Percentiles rank a stretch among this genome's conserved stretches.
Evolutionary conservation across 2,113 vertebrate species (phyloP).

Genomic region (sheep (Ovis aries)): DNA sequence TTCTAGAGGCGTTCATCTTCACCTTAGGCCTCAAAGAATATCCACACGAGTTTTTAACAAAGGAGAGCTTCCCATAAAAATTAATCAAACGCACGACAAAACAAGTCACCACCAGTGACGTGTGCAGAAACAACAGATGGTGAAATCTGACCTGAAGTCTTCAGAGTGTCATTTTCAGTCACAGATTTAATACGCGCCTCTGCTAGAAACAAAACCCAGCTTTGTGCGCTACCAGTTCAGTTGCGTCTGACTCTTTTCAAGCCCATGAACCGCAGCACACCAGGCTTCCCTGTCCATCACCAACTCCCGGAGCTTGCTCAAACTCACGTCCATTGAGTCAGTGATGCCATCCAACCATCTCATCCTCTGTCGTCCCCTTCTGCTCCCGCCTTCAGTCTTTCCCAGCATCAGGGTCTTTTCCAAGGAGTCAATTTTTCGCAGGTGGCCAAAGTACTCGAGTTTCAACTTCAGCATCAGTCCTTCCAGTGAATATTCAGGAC

Average conservation of each 20-base stretch:
- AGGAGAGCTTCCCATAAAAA: not conserved
- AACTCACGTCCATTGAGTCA: rapidly evolving
- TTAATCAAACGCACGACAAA: not conserved
- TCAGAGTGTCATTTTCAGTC: not conserved
- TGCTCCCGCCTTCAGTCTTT: not conserved
- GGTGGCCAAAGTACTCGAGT: not conserved
- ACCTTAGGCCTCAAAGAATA: not conserved
- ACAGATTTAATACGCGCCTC: not conserved
- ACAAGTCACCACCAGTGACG: not conserved
- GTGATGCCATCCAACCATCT: not conserved
- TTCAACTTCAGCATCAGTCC: not conserved
- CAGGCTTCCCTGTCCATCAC: not conserved
- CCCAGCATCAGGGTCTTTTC: not conserved
- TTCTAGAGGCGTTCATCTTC: not conserved
- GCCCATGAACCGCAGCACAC: rapidly evolving
- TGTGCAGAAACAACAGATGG: not conserved
- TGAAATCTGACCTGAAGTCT: not conserved
- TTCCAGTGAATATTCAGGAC: not conserved
- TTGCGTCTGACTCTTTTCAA: rapidly evolving
- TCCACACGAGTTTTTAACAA: not conserved
- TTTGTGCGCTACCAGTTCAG: not conserved
- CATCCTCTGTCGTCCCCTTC: not conserved
- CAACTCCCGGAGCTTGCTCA: not conserved
- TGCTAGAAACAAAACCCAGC: not conserved
- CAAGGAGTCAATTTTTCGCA: not conserved